Percentiles rank a stretch among this genome's conserved stretches.
These are phyloP conservation scores for Oscheius sp. DNA, from an alignment of 2,888 invertebrate genomes.

Conservation along the genomic window DNA sequence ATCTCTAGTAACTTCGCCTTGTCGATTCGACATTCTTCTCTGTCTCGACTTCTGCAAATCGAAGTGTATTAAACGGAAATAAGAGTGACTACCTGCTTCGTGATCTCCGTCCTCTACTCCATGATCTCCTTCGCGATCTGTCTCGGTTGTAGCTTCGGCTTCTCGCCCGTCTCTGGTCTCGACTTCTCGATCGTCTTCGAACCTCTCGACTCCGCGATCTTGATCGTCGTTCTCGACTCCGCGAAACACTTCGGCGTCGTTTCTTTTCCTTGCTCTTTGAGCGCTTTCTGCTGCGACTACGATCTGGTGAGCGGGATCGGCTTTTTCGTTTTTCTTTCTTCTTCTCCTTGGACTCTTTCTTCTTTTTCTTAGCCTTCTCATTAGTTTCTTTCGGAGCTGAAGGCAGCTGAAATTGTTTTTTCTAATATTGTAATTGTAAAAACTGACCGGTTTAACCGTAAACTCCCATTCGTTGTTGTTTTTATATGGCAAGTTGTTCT, in stretches of 20 bases:
- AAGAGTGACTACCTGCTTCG: background rate
- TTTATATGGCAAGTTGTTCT: background rate
- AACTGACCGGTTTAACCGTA: conserved; percentile 12
- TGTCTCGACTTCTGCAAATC: conserved; percentile 9
- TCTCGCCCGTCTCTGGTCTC: conserved; percentile 25
- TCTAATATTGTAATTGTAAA: background rate
- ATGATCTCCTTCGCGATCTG: conserved; percentile 19
- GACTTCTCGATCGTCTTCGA: conserved; percentile 5
- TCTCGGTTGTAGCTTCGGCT: conserved; percentile 19
- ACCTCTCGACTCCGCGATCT: conserved; percentile 1
- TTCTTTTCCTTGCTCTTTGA: conserved; percentile 2
- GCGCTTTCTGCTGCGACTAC: conserved; percentile 10
- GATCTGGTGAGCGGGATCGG: background rate
- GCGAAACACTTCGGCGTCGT: background rate
- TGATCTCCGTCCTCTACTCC: conserved; percentile 13
- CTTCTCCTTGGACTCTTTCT: background rate
- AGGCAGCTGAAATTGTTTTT: conserved; percentile 5
- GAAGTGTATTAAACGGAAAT: background rate
- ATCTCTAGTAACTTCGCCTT: conserved; percentile 63
- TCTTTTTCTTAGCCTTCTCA: background rate
- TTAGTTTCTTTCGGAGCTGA: background rate
- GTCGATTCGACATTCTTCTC: conserved; percentile 50
- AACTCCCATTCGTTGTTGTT: conserved; percentile 23
- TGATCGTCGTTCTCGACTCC: background rate
- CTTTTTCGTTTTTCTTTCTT: background rate